A percentile compares a stretch with the other conserved stretches of the same genome.
These are phyloP conservation scores for Plestiodon gilberti DNA, from an alignment of 2,113 vertebrate genomes.

Conservation along the genomic window DNA sequence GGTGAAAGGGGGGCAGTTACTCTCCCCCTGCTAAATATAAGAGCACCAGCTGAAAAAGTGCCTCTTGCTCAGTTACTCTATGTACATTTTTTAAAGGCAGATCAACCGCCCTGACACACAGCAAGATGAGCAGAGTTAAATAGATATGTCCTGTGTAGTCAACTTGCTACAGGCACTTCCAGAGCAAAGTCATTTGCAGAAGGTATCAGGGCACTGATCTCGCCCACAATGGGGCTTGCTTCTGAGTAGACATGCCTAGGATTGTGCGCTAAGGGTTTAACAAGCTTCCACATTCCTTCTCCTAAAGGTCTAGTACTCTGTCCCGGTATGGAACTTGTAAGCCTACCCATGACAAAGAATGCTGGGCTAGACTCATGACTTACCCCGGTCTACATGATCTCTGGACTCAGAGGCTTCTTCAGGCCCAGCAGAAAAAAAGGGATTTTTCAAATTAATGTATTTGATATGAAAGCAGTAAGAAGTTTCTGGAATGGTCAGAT, in stretches of 20 bases:
- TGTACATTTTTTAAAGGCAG: neutral
- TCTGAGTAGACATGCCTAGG: no score
- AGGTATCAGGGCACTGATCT: neutral
- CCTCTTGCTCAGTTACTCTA: no score
- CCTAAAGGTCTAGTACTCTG: no score
- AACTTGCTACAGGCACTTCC: neutral
- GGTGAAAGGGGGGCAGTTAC: no score
- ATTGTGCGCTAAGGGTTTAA: no score
- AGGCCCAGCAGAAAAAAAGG: neutral
- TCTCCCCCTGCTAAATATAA: no score
- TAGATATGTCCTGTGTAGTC: neutral
- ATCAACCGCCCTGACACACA: no score
- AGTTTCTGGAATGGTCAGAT: neutral
- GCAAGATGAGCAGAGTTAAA: neutral
- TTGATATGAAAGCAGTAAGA: neutral
- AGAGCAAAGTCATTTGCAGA: neutral
- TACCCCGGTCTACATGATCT: neutral
- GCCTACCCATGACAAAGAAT: no score
- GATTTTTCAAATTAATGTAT: neutral
- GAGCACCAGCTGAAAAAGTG: no score
- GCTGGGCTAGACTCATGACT: neutral
- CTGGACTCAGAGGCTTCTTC: neutral
- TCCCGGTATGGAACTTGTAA: no score
- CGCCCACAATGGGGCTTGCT: no score
- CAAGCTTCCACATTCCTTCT: no score